phyloP scores from a whole-genome alignment of 2,888 invertebrate genomes.

The Brachynemurus nebulosus region DNA sequence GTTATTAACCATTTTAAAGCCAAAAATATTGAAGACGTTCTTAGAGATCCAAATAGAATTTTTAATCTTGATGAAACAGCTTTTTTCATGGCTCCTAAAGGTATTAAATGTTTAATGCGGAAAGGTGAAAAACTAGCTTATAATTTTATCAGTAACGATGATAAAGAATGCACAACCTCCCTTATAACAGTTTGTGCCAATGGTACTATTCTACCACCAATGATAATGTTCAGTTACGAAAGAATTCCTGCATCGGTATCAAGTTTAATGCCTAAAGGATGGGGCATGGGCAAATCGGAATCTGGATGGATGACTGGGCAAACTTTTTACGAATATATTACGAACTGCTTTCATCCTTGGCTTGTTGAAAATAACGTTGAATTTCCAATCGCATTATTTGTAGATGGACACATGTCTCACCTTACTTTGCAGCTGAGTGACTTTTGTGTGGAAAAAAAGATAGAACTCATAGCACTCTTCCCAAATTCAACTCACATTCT shows the following conservation, averaged over 20 bases:
- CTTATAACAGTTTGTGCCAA: conserved; percentile 20
- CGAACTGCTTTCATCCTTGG: conserved; percentile 1
- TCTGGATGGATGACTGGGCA: conserved; percentile 2
- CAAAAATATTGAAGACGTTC: background rate
- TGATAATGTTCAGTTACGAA: conserved; percentile 14
- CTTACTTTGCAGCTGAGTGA: background rate
- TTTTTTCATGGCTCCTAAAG: conserved; percentile 22
- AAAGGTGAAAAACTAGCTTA: conserved; percentile 20
- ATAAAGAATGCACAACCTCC: conserved; percentile 20
- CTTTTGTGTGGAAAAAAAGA: conserved; percentile 2
- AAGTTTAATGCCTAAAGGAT: background rate
- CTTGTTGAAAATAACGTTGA: background rate
- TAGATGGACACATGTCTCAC: conserved; percentile 1
- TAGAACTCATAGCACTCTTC: background rate
- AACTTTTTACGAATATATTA: conserved; percentile 5
- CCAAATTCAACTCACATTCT: conserved; percentile 25
- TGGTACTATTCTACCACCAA: conserved; percentile 15
- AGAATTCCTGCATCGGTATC: background rate
- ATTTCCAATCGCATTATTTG: background rate
- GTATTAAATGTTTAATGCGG: conserved; percentile 15
- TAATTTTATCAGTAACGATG: conserved; percentile 17
- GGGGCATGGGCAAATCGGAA: background rate
- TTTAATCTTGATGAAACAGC: conserved; percentile 17
- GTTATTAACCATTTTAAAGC: background rate
- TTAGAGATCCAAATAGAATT: background rate